Conservation (phyloP, 2,797 vertebrate genomes). For the Dryobates pubescens region DNA sequence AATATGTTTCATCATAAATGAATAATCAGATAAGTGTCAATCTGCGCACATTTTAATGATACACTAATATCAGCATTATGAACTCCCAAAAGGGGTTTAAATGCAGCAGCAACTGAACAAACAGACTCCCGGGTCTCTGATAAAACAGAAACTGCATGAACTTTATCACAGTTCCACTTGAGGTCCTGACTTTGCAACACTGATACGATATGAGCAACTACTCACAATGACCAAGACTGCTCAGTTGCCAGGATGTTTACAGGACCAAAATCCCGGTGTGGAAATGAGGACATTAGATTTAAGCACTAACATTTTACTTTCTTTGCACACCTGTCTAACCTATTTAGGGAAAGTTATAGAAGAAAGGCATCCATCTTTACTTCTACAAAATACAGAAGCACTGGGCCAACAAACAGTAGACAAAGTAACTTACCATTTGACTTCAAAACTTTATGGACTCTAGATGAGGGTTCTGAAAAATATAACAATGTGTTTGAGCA, state of each 20-base stretch:
- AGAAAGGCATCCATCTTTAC: not conserved
- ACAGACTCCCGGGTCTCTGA: not conserved
- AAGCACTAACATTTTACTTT: not conserved
- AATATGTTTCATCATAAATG: not conserved
- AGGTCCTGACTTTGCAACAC: not conserved
- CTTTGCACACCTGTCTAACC: not conserved
- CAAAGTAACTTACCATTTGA: slow-evolving; percentile 82
- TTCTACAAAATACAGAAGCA: not conserved
- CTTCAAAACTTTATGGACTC: slow-evolving; percentile 91
- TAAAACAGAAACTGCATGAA: not conserved
- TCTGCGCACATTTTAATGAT: not conserved
- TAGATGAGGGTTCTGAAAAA: slow-evolving; percentile 90
- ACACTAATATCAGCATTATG: not conserved
- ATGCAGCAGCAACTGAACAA: not conserved
- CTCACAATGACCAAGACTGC: not conserved
- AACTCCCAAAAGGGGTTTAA: not conserved
- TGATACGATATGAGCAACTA: not conserved
- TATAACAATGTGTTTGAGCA: slow-evolving; percentile 7
- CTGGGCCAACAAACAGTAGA: not conserved
- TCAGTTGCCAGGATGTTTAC: not conserved
- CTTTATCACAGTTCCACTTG: not conserved
- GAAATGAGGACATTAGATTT: not conserved
- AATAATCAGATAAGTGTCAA: not conserved
- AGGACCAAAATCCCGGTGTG: not conserved
- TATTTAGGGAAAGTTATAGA: not conserved